phyloP scores from a whole-genome alignment of 2,888 invertebrate species.

The Campoplex nolae region DNA sequence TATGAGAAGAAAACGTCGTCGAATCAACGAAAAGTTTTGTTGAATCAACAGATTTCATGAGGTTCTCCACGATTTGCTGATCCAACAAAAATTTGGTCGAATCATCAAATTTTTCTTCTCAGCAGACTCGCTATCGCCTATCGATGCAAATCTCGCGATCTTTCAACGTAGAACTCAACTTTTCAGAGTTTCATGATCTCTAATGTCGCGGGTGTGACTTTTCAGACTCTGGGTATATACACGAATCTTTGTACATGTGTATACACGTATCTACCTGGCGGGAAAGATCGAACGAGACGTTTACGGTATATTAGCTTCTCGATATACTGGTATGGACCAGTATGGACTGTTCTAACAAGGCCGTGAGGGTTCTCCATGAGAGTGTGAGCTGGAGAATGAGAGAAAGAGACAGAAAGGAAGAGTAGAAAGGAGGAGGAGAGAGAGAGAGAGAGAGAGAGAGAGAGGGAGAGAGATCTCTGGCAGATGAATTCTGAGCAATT shows the following conservation, averaged over 20 bases:
- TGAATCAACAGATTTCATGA: too few species aligned
- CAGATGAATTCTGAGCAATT: slow-evolving; percentile 83
- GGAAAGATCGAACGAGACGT: slow-evolving; percentile 68
- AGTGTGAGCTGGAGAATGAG: slow-evolving; percentile 19
- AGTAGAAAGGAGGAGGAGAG: background rate
- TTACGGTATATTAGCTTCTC: slow-evolving; percentile 70
- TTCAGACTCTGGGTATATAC: background rate
- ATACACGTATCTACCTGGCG: slow-evolving; percentile 51
- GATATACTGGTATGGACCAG: slow-evolving; percentile 64
- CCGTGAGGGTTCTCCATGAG: slow-evolving; percentile 43
- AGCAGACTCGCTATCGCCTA: background rate
- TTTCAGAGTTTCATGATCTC: background rate
- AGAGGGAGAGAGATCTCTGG: slow-evolving; percentile 61
- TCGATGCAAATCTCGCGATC: background rate
- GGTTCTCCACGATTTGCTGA: too few species aligned
- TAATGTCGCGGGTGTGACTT: background rate
- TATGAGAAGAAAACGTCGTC: too few species aligned
- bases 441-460: slow-evolving; percentile 20
- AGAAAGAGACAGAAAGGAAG: slow-evolving; percentile 15
- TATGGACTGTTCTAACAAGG: slow-evolving; percentile 66
- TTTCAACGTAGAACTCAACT: background rate
- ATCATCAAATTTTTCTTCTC: too few species aligned
- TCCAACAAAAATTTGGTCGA: too few species aligned
- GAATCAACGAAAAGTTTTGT: too few species aligned
- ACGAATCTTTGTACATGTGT: slow-evolving; percentile 11